These are phyloP conservation scores for Pristionchus maxplancki DNA, from an alignment of 2,888 invertebrate species.

Conservation along the genomic window DNA sequence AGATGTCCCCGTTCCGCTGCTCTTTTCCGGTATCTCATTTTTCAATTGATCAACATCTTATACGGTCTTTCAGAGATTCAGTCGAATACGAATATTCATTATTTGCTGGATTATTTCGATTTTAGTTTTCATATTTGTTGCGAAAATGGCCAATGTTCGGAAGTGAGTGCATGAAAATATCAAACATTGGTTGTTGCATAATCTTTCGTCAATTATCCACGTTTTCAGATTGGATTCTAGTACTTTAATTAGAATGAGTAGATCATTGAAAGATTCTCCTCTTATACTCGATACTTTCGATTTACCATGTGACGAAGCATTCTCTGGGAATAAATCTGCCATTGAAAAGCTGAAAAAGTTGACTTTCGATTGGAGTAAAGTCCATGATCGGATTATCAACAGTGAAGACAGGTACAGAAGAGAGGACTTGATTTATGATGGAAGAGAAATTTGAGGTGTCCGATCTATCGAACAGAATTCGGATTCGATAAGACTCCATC, in stretches of 20 bases:
- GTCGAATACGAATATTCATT: not conserved
- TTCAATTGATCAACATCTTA: not conserved
- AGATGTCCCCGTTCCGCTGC: not conserved
- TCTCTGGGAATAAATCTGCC: not conserved
- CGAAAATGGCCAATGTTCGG: not conserved
- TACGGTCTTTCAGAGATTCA: not conserved
- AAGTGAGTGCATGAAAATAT: too few relatives aligned
- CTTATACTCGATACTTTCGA: slow-evolving; percentile 1
- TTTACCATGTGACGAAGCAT: slow-evolving; percentile 23
- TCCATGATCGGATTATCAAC: slow-evolving; percentile 2
- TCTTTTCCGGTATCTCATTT: not conserved
- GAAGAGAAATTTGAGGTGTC: not conserved
- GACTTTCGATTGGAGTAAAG: not conserved
- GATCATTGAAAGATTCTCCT: not conserved
- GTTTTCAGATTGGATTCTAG: not conserved
- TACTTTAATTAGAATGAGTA: not conserved
- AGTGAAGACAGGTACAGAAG: slow-evolving; percentile 19
- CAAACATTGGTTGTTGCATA: not conserved
- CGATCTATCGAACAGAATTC: not conserved
- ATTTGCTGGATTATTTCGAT: not conserved
- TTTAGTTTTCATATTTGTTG: not conserved
- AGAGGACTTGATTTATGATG: not conserved
- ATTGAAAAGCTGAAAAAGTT: slow-evolving; percentile 17
- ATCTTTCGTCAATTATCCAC: not conserved
- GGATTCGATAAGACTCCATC: slow-evolving; percentile 16